Evolutionary conservation across 2,797 vertebrate genomes (phyloP).

Genomic region (Mormyrus proboscirostris): DNA sequence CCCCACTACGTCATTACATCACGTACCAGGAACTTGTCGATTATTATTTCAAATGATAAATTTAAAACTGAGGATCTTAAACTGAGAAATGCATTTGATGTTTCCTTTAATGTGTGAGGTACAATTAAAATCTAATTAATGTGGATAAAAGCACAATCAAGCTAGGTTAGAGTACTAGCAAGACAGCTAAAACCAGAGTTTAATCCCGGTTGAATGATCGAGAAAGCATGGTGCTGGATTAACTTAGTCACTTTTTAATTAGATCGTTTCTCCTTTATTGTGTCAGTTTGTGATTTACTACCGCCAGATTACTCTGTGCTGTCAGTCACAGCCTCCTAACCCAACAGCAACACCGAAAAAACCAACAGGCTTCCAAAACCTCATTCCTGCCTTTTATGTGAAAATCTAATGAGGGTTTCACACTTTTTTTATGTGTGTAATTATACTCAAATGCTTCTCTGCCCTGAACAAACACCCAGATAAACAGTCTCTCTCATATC

Average conservation of each 20-base stretch:
- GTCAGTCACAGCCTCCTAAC: not conserved
- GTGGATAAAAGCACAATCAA: not conserved
- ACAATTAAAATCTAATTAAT: not conserved
- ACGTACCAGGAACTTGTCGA: not conserved
- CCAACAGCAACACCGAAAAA: not conserved
- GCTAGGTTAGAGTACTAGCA: not conserved
- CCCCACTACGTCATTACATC: not conserved
- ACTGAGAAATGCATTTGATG: not conserved
- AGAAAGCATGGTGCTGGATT: not conserved
- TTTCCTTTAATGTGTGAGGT: not conserved
- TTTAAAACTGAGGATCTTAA: not conserved
- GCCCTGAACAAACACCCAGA: not conserved
- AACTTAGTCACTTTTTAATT: not conserved
- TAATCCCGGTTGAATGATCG: not conserved
- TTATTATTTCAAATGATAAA: not conserved
- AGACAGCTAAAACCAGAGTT: not conserved
- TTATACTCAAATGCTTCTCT: not conserved
- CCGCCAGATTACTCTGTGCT: not conserved
- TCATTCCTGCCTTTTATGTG: not conserved
- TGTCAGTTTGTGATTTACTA: not conserved
- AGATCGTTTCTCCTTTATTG: not conserved
- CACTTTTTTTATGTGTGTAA: not conserved
- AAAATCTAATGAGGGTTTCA: not conserved
- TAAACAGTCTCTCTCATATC: not conserved
- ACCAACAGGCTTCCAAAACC: not conserved